These are phyloP conservation scores for Bombus consobrinus DNA, from an alignment of 1,140 invertebrate genomes.

Conservation along the genomic window DNA sequence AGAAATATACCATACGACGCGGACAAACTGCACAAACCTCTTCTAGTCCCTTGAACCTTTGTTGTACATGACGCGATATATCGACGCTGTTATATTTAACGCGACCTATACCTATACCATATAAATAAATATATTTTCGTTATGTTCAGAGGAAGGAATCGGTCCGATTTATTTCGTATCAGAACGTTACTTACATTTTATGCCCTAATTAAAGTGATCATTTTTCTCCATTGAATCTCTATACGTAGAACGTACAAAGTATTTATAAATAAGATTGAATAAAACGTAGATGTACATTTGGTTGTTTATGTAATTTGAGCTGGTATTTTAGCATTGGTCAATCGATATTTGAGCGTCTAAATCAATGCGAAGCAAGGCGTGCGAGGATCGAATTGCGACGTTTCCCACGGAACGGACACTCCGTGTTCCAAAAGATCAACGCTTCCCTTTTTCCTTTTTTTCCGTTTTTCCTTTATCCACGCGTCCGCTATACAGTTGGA, in stretches of 20 bases:
- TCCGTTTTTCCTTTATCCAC: not conserved
- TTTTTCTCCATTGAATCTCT: not conserved
- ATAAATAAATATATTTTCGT: not conserved
- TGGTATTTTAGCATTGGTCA: no score
- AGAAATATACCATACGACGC: slow-evolving; percentile 70
- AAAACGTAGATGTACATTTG: not conserved
- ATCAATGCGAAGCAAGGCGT: not conserved
- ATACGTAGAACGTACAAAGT: not conserved
- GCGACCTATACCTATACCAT: rapidly evolving
- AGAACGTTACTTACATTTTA: not conserved
- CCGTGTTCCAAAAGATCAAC: not conserved
- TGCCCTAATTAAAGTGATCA: not conserved
- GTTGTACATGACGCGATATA: not conserved
- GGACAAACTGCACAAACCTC: slow-evolving; percentile 52
- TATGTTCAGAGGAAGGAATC: not conserved
- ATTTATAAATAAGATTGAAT: not conserved
- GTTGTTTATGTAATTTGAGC: not conserved
- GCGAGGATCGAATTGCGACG: no score
- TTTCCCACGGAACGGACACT: no score
- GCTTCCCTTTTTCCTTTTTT: not conserved
- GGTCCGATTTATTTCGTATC: not conserved
- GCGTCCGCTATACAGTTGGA: not conserved
- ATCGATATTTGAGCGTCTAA: not conserved
- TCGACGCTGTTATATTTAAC: not conserved
- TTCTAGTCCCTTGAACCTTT: slow-evolving; percentile 34